These are phyloP conservation scores for Oryctolagus cuniculus DNA, from an alignment of 2,113 vertebrate genomes.

Conservation along the genomic window mOryCun1.1 NC_091442.1:95273001-95273500, in stretches of 20 bases:
- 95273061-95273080: too few species aligned
- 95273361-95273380: neutral
- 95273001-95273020: too few species aligned
- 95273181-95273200: neutral
- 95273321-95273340: neutral
- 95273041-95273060: too few species aligned
- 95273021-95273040: too few species aligned
- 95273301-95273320: neutral
- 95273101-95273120: too few species aligned
- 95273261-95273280: fast-evolving
- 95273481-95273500: too few species aligned
- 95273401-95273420: neutral
- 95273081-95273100: too few species aligned
- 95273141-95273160: too few species aligned
- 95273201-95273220: neutral
- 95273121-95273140: too few species aligned
- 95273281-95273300: neutral
- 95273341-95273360: neutral
- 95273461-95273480: neutral
- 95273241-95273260: neutral
- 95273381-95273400: neutral
- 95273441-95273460: neutral
- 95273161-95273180: neutral
- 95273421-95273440: neutral
- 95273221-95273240: neutral